Percentiles rank a stretch among this genome's conserved stretches.
Evolutionary conservation across 2,797 vertebrate genomes (phyloP).

Genomic region (Dicrostonyx torquatus): DNA sequence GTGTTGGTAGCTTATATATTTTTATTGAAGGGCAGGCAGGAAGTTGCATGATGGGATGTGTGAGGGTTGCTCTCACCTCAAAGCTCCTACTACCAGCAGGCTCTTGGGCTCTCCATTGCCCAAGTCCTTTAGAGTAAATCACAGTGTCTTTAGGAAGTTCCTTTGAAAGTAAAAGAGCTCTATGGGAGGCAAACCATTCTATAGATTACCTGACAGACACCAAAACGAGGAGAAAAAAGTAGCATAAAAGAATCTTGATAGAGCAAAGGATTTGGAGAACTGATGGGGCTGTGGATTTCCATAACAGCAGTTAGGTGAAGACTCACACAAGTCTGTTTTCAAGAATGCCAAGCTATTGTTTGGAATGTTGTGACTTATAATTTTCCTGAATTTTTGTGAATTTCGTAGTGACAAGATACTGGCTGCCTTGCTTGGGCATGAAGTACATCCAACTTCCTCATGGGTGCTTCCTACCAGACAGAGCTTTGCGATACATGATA

Average conservation of each 20-base stretch:
- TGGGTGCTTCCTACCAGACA: background rate
- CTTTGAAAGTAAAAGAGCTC: constrained; percentile 21
- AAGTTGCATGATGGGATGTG: background rate
- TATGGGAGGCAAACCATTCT: background rate
- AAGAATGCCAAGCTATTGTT: background rate
- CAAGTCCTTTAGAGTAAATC: background rate
- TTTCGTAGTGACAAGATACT: background rate
- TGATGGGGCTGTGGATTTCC: background rate
- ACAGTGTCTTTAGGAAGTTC: background rate
- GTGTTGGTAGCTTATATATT: background rate
- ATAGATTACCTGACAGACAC: background rate
- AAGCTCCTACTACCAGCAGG: background rate
- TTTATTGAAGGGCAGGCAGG: background rate
- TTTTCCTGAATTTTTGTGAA: constrained; percentile 10
- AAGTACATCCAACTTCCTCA: too few relatives aligned
- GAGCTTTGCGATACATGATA: background rate
- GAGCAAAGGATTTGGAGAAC: background rate
- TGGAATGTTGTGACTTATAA: background rate
- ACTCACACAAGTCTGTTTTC: background rate
- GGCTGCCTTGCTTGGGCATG: background rate
- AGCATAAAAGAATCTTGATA: background rate
- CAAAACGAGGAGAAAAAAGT: background rate
- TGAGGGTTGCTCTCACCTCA: background rate
- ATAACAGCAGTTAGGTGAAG: background rate
- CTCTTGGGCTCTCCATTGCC: background rate